Evolutionary conservation across 2,797 vertebrate genomes (phyloP), one percentile per base, ranked within the genome.

Genomic region (Argya squamiceps): DNA sequence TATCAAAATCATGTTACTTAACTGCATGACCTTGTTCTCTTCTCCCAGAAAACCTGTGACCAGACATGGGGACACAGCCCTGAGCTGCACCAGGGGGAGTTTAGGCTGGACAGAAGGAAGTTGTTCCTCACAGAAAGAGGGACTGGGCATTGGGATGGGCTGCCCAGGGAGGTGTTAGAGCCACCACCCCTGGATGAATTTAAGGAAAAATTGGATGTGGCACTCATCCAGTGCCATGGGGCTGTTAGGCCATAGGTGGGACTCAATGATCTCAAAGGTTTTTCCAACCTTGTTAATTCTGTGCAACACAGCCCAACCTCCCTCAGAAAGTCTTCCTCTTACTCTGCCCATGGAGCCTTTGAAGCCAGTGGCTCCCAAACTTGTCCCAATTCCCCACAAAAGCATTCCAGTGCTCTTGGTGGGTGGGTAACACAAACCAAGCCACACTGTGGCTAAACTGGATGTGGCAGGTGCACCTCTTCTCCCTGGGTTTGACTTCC

Each of bases 401-500:
- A 84, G 26, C 71, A 56, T 18, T 29, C 55, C 86, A 22, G 17
- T 4, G 58, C n/a, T 22, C 49, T 4, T 4, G 41, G 64, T 1
- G 4, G 1, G 27, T 2, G 43, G 27, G 15, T 26, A 70, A 59
- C 2, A 0, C 44, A 11, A 6, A 39, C 5, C 70, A 56, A 27
- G 18, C 24, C 12, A 47, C 8, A 23, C 22, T 5, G 50, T 4
- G 52, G 36, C 37, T 37, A 37, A 37, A 37, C 37, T 37, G 37
- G 37, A 37, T 37, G 37, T 37, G 37, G 56, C 67, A 68, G 81
- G 71, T 65, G 55, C 9, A 1, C 20, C 64, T 80, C 27, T 36
- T 79, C 80, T 56, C 8, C 27, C 34, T 17, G 18, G 19, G 32
- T 12, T 53, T 5, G 0, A n/a, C 34, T 47, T 74, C 36, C 43